Evolutionary conservation across 2,888 invertebrate genomes (phyloP), one percentile per base, ranked within the genome.

Genomic region (Lathronympha strigana): DNA sequence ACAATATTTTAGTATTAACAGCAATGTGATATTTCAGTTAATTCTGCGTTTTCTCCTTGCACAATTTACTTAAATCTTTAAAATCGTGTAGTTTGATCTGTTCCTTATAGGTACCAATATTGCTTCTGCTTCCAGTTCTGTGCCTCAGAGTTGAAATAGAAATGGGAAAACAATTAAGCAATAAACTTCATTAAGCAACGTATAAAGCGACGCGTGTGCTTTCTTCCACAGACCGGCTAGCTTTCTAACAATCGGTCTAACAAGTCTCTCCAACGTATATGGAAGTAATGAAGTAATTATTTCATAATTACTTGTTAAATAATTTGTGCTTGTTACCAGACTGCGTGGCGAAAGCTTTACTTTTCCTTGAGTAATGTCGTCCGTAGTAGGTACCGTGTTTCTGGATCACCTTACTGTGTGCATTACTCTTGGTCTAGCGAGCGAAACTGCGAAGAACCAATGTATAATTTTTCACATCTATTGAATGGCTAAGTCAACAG

Each of bases 331-430:
- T 33, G 25, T 60, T 53, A 33, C 21, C 11, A 40, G 36, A 31
- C 17, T 17, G 28, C n/a, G 33, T 28, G 28, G 64, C 21, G 64
- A 64, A 53, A 64, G 53, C 64, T 17, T 21, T 25, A 58, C 58
- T 64, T 64, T 64, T 60, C 51, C 64, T 21, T n/a, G 9, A 28
- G 58, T 23, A 45, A 64, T 60, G 64, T 47, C 19, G 58, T 62
- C 53, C 45, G 25, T 21, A 53, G 63, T n/a, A n/a, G n/a, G n/a
- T 49, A 33, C 40, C 25, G 21, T 36, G 43, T 60, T 53, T 23
- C 51, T 45, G 45, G 45, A 45, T 45, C 51, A 33, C 21, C 25
- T 43, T 23, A 45, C n/a, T 13, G 25, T 43, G 17, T n/a, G 47
- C 0, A 6, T 47, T 23, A n/a, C 23, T 8, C 23, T 6, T n/a